Evolutionary conservation across 2,113 vertebrate species (phyloP).

Genomic region (Rhodinocichla rosea): DNA sequence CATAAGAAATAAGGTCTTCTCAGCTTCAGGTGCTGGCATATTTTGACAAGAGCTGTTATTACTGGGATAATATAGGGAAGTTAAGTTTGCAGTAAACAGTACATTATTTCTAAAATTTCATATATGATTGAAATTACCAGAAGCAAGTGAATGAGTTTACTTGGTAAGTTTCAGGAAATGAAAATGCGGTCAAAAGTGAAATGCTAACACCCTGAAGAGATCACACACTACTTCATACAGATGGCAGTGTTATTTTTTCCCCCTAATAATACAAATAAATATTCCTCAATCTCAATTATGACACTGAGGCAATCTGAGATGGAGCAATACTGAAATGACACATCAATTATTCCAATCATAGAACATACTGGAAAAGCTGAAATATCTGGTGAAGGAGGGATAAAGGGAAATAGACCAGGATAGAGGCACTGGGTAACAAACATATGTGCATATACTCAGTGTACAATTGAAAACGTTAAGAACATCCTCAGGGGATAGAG

Average conservation of each 20-base stretch:
- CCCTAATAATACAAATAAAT: not conserved
- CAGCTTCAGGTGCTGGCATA: not conserved
- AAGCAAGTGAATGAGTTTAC: not conserved
- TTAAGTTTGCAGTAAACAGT: not conserved
- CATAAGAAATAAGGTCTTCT: not conserved
- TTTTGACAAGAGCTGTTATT: constrained; percentile 14
- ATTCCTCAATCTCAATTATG: not conserved
- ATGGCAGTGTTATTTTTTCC: not conserved
- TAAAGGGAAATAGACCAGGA: not conserved
- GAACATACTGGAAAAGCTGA: not conserved
- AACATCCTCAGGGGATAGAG: not conserved
- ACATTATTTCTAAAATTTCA: not conserved
- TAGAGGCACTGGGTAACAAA: not conserved
- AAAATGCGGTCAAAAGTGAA: not conserved
- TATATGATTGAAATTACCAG: not conserved
- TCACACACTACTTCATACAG: not conserved
- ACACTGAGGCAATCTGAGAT: not conserved
- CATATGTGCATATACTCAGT: not conserved
- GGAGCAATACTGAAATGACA: not conserved
- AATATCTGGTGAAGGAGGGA: not conserved
- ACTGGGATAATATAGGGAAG: not conserved
- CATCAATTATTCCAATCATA: not conserved
- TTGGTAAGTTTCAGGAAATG: not conserved
- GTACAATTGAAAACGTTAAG: not conserved
- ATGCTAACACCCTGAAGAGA: not conserved